Conservation (phyloP, 2,797 vertebrate species). For the Chiloscyllium punctatum region DNA sequence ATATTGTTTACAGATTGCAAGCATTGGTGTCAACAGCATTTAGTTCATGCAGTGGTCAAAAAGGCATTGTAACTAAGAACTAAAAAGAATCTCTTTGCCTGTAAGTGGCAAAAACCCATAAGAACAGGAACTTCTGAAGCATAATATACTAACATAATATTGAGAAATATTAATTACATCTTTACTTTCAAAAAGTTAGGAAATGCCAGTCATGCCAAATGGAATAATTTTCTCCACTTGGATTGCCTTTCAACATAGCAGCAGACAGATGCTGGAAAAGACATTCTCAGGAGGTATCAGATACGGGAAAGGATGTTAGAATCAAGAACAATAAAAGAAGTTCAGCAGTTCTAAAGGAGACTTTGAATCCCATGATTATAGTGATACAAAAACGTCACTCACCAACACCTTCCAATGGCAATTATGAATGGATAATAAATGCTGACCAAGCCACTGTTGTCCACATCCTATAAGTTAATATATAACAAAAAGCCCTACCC, state of each 20-base stretch:
- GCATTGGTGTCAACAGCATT: background rate
- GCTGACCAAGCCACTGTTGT: too few species aligned
- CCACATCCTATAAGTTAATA: too few species aligned
- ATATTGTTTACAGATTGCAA: background rate
- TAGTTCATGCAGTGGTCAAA: background rate
- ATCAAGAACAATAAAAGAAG: too few species aligned
- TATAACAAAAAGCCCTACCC: too few species aligned
- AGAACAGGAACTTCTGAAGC: background rate
- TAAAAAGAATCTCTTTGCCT: background rate
- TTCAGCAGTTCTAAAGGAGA: too few species aligned
- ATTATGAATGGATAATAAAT: too few species aligned
- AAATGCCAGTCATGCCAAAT: background rate
- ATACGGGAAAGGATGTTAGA: too few species aligned
- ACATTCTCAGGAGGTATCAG: too few species aligned
- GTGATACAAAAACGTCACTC: background rate
- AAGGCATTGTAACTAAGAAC: background rate
- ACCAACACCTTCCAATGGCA: too few species aligned
- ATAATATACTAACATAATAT: background rate
- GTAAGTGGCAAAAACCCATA: background rate
- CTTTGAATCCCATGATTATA: background rate
- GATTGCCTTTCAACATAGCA: background rate
- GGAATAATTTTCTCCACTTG: background rate
- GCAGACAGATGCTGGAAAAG: background rate
- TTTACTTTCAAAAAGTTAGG: background rate
- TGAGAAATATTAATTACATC: background rate